Conservation (phyloP, 2,113 vertebrate species). For the Psilopogon haemacephalus region DNA sequence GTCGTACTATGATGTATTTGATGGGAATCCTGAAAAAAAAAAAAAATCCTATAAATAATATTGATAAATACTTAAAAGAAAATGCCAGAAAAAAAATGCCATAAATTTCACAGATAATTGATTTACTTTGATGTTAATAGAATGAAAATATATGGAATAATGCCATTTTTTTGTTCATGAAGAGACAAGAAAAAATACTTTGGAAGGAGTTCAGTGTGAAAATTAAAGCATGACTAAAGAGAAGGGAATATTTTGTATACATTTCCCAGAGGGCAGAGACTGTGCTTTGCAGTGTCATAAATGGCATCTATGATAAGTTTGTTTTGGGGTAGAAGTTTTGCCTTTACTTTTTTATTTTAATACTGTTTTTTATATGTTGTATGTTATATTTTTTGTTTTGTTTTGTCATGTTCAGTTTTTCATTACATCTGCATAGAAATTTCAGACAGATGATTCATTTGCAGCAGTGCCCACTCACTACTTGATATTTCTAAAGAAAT, state of each 20-base stretch:
- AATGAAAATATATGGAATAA: background rate
- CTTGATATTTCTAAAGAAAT: background rate
- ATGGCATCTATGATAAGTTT: background rate
- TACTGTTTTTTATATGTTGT: background rate
- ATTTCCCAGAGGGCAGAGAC: background rate
- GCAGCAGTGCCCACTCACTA: background rate
- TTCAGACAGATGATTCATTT: background rate
- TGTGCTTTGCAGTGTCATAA: background rate
- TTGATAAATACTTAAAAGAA: background rate
- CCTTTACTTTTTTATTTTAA: background rate
- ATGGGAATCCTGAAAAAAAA: conserved; percentile 17
- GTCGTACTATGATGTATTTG: background rate
- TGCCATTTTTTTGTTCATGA: background rate
- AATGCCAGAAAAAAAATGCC: background rate
- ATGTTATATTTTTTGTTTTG: background rate
- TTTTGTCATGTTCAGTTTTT: background rate
- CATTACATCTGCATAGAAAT: background rate
- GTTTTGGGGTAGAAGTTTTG: background rate
- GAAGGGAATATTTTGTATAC: background rate
- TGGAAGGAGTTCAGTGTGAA: background rate
- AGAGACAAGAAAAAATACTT: background rate
- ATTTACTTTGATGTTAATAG: background rate
- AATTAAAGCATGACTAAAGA: background rate
- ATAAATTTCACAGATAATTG: background rate
- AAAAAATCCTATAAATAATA: background rate